Conservation (phyloP, 1,140 invertebrate genomes). For the Cyclargus thomasi region DNA sequence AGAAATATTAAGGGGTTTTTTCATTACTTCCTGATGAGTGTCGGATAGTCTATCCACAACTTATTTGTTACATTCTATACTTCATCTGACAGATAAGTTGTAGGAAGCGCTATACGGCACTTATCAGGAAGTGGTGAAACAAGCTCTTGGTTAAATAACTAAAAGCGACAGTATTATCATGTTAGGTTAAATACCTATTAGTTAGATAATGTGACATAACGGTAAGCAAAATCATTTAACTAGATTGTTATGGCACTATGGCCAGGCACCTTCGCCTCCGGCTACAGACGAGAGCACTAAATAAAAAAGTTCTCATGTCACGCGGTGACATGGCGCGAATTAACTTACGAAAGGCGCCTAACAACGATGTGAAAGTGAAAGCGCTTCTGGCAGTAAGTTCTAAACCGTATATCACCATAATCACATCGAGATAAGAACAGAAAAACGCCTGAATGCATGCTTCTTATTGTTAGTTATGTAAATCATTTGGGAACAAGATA, state of each 20-base stretch:
- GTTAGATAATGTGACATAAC: background rate
- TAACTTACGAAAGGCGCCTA: conserved; percentile 27
- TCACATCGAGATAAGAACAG: conserved; percentile 3
- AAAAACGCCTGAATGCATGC: background rate
- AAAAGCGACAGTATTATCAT: no score
- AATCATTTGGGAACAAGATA: background rate
- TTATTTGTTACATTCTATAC: no score
- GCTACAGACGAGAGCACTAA: conserved; percentile 9
- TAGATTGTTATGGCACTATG: background rate
- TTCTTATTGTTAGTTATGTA: background rate
- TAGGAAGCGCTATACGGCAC: no score
- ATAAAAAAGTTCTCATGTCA: conserved; percentile 28
- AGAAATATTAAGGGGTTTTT: background rate
- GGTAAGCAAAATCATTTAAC: background rate
- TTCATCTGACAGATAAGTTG: no score
- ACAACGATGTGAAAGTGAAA: conserved; percentile 35
- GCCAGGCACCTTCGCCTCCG: background rate
- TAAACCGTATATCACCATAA: conserved; percentile 17
- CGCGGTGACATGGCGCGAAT: conserved; percentile 28
- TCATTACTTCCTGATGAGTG: no score
- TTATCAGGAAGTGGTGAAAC: no score
- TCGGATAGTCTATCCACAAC: no score
- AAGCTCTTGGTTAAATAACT: no score
- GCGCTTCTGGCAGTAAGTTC: conserved; percentile 27
- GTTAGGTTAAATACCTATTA: no score